A percentile compares a stretch with the other conserved stretches of the same genome.
These are phyloP conservation scores for Amphiprion ocellaris DNA, from an alignment of 2,113 vertebrate species.

Conservation along the genomic window DNA sequence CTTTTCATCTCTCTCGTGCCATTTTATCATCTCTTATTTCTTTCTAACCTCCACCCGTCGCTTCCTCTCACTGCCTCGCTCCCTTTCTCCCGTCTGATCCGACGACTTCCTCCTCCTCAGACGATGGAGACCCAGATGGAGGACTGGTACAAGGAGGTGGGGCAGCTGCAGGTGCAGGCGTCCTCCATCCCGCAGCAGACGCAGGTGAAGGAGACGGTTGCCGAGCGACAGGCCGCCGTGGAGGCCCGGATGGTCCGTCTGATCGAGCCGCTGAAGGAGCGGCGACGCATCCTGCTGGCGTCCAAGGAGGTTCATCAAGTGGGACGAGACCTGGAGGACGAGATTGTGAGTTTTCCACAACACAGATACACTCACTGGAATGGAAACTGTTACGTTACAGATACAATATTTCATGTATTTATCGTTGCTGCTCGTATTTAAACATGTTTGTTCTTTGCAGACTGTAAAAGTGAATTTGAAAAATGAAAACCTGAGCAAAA, in stretches of 20 bases:
- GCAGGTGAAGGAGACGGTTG: conserved; percentile 83
- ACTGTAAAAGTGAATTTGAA: too few species aligned
- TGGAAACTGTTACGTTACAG: too few species aligned
- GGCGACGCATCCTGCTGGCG: conserved; percentile 90
- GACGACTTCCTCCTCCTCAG: conserved; percentile 69
- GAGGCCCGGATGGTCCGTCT: conserved; percentile 91
- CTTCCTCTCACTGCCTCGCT: conserved; percentile 22
- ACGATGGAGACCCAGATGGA: conserved; percentile 93
- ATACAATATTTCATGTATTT: too few species aligned
- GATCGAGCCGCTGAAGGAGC: conserved; percentile 93
- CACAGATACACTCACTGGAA: not conserved
- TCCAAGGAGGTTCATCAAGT: conserved; percentile 96
- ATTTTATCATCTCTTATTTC: not conserved
- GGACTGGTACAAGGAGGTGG: conserved; percentile 92
- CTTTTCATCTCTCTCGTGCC: not conserved
- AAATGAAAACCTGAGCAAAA: too few species aligned
- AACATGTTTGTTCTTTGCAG: too few species aligned
- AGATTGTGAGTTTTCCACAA: conserved; percentile 86
- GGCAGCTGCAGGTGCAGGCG: conserved; percentile 89
- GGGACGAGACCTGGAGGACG: conserved; percentile 91
- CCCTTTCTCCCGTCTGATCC: not conserved
- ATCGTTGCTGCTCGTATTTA: too few species aligned
- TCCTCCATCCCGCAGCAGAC: conserved; percentile 87
- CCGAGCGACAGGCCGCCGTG: conserved; percentile 85
- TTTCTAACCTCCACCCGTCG: not conserved